Conservation (phyloP, 2,113 vertebrate genomes). For the Apteryx owenii region DNA sequence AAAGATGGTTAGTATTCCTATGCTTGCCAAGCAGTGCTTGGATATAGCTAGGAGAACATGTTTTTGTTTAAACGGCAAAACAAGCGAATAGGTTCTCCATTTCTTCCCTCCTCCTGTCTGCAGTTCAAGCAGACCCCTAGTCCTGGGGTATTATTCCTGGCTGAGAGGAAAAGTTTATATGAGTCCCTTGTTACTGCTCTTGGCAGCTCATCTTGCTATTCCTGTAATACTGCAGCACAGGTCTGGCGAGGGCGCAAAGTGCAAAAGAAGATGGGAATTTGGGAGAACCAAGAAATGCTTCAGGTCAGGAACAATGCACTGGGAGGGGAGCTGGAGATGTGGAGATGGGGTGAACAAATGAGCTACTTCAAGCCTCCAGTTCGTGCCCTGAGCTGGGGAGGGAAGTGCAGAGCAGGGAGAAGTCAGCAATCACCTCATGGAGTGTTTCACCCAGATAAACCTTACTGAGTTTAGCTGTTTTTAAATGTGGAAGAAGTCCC, state of each 20-base stretch:
- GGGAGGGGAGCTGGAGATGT: neutral
- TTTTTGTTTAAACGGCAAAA: slow-evolving; percentile 56
- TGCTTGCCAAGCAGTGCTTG: neutral
- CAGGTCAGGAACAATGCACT: neutral
- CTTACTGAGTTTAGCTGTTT: neutral
- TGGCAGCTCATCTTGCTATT: slow-evolving; percentile 59
- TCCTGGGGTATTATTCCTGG: slow-evolving; percentile 56
- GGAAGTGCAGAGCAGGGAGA: neutral
- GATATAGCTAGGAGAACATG: neutral
- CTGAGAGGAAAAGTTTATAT: slow-evolving; percentile 40
- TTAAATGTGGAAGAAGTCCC: neutral
- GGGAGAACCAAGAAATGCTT: slow-evolving; percentile 27
- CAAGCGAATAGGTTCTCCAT: neutral
- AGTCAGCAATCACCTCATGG: neutral
- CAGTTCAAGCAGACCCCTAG: slow-evolving; percentile 18
- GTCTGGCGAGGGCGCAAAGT: slow-evolving; percentile 18
- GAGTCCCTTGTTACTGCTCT: slow-evolving; percentile 40
- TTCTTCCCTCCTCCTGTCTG: slow-evolving; percentile 43
- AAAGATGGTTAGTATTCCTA: neutral
- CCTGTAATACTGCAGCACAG: slow-evolving; percentile 34
- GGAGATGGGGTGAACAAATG: neutral
- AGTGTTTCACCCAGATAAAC: neutral
- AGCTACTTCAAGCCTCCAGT: neutral
- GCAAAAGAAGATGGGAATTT: neutral
- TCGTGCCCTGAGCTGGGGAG: neutral